These are phyloP conservation scores for Paradoxurus hermaphroditus DNA, from an alignment of 2,113 vertebrate species.

Conservation along the genomic window DNA sequence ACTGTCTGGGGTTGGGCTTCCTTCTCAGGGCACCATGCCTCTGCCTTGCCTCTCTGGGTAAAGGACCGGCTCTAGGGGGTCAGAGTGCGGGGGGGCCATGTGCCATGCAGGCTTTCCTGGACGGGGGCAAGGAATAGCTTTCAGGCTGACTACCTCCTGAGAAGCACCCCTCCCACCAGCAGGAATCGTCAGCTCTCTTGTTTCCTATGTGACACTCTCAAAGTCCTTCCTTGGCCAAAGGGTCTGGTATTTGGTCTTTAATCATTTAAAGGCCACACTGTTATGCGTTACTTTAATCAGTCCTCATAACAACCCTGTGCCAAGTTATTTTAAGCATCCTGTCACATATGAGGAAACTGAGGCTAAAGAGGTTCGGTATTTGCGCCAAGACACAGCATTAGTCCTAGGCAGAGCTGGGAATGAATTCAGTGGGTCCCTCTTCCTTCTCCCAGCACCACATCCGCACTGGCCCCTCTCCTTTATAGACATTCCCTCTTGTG, in stretches of 20 bases:
- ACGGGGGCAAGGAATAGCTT: too few relatives aligned
- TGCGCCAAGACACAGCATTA: neutral
- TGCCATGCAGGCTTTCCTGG: neutral
- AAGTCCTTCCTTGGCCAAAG: neutral
- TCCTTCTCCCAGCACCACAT: neutral
- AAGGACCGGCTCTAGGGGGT: neutral
- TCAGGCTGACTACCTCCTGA: neutral
- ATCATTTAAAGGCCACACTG: neutral
- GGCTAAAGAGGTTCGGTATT: neutral
- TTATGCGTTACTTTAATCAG: neutral
- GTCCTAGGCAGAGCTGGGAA: neutral
- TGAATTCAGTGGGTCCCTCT: neutral
- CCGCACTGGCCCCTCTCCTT: accelerated
- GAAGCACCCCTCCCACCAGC: neutral
- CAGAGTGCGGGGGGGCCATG: accelerated
- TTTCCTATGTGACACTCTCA: neutral
- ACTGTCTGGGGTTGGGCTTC: neutral
- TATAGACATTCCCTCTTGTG: neutral
- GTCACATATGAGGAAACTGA: neutral
- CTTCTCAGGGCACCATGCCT: neutral
- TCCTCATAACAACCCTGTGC: neutral
- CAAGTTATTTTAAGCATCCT: neutral
- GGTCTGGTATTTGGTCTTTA: neutral
- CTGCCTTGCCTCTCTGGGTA: neutral
- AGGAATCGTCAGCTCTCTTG: neutral